Evolutionary conservation across 2,797 vertebrate genomes (phyloP).

Genomic region (Pogonophryne albipinna): DNA sequence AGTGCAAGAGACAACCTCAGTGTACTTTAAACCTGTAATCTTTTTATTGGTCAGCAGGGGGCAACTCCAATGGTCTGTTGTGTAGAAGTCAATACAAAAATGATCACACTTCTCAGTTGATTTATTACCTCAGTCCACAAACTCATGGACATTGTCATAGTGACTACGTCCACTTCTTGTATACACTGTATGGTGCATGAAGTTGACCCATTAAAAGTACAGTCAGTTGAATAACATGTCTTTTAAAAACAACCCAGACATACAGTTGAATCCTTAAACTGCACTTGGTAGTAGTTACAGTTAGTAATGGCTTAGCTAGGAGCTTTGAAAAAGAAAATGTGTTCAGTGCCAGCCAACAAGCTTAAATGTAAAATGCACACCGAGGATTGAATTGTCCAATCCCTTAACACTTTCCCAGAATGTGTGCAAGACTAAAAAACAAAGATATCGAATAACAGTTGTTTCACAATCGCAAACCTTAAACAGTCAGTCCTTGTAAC

Average conservation of each 20-base stretch:
- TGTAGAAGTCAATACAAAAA: no score
- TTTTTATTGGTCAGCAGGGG: no score
- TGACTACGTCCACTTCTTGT: no score
- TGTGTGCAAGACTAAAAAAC: conserved; percentile 52
- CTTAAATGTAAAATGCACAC: conserved; percentile 64
- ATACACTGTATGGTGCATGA: not conserved
- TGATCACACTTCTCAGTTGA: no score
- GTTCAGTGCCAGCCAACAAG: conserved; percentile 32
- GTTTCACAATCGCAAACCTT: conserved; percentile 60
- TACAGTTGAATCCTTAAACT: conserved; percentile 19
- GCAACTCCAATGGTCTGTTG: no score
- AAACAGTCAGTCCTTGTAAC: conserved; percentile 56
- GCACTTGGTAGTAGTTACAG: conserved; percentile 33
- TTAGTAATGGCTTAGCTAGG: conserved; percentile 34
- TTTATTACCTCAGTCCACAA: no score
- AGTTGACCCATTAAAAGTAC: conserved; percentile 42
- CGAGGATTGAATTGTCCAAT: conserved; percentile 49
- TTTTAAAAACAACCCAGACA: conserved; percentile 42
- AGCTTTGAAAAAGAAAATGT: conserved; percentile 24
- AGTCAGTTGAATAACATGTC: conserved; percentile 23
- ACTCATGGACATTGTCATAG: no score
- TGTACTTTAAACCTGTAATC: no score
- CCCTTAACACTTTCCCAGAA: conserved; percentile 62
- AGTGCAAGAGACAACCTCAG: not conserved
- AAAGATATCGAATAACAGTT: conserved; percentile 63